Base-by-base conservation (phyloP, 2,113 vertebrate species). In the Cranoglanis bouderius region DNA sequence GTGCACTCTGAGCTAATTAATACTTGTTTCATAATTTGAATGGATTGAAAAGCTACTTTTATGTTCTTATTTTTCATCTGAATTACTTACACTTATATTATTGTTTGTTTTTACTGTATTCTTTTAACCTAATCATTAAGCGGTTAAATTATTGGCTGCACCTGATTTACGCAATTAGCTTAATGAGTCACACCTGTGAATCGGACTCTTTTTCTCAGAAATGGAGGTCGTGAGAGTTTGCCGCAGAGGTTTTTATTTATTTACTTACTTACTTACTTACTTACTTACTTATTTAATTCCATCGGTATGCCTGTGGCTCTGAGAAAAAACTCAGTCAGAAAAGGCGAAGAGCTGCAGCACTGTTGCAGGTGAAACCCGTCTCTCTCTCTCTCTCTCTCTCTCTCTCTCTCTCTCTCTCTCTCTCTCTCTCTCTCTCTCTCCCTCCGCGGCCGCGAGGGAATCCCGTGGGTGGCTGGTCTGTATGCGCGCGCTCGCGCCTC, bases 401-500 rank as follows among this genome's bases (percentile, higher is more conserved):
- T 75, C 61, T 88, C 78, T 57, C 65, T 82, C 51, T 70, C 70
- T 38, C 84, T 53, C 43, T 57, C 57, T 40, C 77, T 43, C 18
- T 67, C 84, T 53, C 49, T 57, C 49, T 82, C 80, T 75, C 53
- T 55, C 51, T 82, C n/a, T 83, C 84, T 72, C 43, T 57, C 49
- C 83, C 53, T 84, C 43, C 70, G 40, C 40, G 59, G 57, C 59
- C 83, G 93, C 93, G 93, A 95, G 94, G 94, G 94, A 95, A 95
- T 95, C 94, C 95, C 94, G 90, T 89, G 92, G 92, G 89, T 87
- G 70, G 88, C 93, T 93, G 91, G 65, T 85, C 92, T 92, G 91
- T 53, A 92, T 93, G 91, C 86, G 90, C 35, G 53, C 19, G 78
- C 24, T 3, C 6, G n/a, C 32, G 78, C 81, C 21, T 59, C 81